Evolutionary conservation across 2,113 vertebrate genomes (phyloP).

Genomic region (Prolemur simus): DNA sequence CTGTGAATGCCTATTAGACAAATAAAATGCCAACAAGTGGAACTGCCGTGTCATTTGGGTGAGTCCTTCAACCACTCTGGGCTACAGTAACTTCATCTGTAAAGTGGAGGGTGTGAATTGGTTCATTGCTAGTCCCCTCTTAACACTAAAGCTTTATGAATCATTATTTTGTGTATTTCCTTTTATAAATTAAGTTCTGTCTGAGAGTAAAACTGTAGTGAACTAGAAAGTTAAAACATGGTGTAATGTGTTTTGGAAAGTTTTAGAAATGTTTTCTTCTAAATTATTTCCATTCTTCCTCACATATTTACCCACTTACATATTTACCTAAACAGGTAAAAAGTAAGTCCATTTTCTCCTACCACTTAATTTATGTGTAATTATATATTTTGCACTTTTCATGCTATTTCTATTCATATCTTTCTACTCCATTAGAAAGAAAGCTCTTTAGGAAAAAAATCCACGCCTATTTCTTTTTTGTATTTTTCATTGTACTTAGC

Average conservation of each 20-base stretch:
- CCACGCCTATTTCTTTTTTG: not conserved
- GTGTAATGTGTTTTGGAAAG: not conserved
- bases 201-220: not conserved
- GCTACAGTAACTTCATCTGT: not conserved
- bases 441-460: not conserved
- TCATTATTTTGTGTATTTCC: not conserved
- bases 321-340: constrained; percentile 7
- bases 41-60: not conserved
- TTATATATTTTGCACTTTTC: not conserved
- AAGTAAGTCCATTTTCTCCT: not conserved
- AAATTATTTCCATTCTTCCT: constrained; percentile 31
- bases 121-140: not conserved
- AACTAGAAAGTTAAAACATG: not conserved
- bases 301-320: not conserved
- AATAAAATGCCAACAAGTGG: not conserved
- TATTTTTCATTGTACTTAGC: not conserved
- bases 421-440: not conserved
- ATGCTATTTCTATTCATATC: not conserved
- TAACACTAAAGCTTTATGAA: not conserved
- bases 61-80: not conserved
- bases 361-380: not conserved
- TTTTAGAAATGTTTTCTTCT: not conserved
- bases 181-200: not conserved
- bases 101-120: not conserved
- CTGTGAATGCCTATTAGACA: not conserved